These are phyloP conservation scores for Catostomus latipinnis DNA, from an alignment of 2,797 vertebrate species.

Conservation along the genomic window DNA sequence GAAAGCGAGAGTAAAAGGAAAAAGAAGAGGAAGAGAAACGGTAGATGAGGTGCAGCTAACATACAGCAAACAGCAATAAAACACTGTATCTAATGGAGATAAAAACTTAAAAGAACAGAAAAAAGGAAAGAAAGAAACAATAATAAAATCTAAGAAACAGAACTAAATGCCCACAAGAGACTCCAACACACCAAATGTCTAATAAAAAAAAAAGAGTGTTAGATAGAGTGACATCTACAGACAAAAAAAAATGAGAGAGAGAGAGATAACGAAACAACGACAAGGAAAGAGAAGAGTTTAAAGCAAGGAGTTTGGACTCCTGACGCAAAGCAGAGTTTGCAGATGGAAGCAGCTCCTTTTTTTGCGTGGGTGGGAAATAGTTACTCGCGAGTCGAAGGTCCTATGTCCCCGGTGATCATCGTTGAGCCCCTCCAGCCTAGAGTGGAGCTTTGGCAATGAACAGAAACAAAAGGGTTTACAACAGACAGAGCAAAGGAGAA, in stretches of 20 bases:
- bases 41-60: conserved; percentile 48
- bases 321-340: conserved; percentile 84
- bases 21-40: conserved; percentile 28
- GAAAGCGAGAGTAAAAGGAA: no score
- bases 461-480: conserved; percentile 61
- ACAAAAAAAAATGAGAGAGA: conserved; percentile 65
- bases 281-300: conserved; percentile 65
- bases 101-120: conserved; percentile 34
- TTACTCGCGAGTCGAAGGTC: conserved; percentile 87
- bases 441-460: conserved; percentile 62
- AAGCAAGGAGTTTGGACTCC: conserved; percentile 85
- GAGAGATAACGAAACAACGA: conserved; percentile 43
- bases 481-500: conserved; percentile 58
- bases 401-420: conserved; percentile 88
- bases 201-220: conserved; percentile 72
- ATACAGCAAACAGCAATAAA: conserved; percentile 53
- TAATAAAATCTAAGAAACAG: conserved; percentile 37
- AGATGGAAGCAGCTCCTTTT: conserved; percentile 75
- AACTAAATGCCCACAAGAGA: conserved; percentile 54
- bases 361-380: conserved; percentile 79
- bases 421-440: conserved; percentile 79
- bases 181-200: conserved; percentile 75
- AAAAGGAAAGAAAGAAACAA: conserved; percentile 19
- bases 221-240: conserved; percentile 71
- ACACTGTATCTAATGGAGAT: conserved; percentile 61